phyloP scores from a whole-genome alignment of 2,888 invertebrate species.

The Rambutsinella grinnellia region DNA sequence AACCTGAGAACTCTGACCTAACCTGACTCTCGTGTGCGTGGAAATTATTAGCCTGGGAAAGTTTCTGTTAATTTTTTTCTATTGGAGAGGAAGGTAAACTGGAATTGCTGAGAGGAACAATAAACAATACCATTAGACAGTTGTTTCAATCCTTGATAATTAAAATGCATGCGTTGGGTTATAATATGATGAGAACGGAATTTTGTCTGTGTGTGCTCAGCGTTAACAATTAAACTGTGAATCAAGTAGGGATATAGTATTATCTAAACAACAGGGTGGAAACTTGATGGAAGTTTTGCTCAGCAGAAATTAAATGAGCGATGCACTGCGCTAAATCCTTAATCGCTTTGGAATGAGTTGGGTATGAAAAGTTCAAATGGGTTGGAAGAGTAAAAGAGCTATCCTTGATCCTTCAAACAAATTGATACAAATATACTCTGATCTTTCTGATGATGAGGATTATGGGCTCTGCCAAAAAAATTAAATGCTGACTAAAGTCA shows the following conservation, averaged over 20 bases:
- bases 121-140: background rate
- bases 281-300: too few species aligned
- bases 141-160: too few species aligned
- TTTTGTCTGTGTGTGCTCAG: too few species aligned
- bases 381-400: background rate
- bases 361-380: background rate
- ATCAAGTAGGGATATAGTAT: too few species aligned
- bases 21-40: background rate
- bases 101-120: conserved; percentile 19
- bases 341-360: too few species aligned
- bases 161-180: too few species aligned
- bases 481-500: background rate
- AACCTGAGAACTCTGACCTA: too few species aligned
- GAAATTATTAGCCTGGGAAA: conserved; percentile 35
- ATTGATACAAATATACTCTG: background rate
- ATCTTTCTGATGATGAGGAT: background rate
- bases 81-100: conserved; percentile 43
- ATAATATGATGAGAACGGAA: background rate
- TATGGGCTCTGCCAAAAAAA: background rate
- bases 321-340: too few species aligned
- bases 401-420: background rate
- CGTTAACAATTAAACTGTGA: too few species aligned
- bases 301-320: too few species aligned
- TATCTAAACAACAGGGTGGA: too few species aligned
- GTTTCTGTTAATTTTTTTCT: conserved; percentile 26